Percentiles rank a stretch among this genome's conserved stretches.
These are phyloP conservation scores for Globodera ellingtonae DNA, from an alignment of 1,140 invertebrate genomes.

Conservation along the genomic window DNA sequence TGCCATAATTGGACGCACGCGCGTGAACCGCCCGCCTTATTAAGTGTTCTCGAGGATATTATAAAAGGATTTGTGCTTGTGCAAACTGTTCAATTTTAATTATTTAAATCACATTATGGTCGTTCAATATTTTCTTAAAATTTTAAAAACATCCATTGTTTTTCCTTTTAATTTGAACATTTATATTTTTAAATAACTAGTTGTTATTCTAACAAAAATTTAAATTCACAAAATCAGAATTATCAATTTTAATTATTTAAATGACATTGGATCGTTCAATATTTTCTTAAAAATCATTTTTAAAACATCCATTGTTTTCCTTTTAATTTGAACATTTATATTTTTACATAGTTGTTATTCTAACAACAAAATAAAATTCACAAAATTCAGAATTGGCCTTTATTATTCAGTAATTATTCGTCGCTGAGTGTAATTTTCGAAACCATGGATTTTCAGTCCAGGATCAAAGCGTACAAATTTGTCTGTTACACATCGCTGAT, in stretches of 20 bases:
- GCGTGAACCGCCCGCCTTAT: neutral
- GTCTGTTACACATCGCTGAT: constrained; percentile 49
- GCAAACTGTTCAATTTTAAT: no score
- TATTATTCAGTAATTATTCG: no score
- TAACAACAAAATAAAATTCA: no score
- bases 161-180: neutral
- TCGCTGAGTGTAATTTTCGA: no score
- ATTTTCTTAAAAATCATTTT: neutral
- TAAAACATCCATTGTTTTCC: no score
- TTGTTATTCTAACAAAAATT: neutral
- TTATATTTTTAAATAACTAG: neutral
- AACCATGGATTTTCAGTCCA: constrained; percentile 37
- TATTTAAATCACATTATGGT: neutral
- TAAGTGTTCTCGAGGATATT: neutral
- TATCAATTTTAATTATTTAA: no score
- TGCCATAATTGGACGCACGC: neutral
- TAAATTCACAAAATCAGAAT: neutral
- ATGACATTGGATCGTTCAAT: neutral
- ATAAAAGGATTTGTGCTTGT: neutral
- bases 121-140: neutral
- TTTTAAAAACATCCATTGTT: no score
- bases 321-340: no score
- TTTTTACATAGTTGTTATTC: no score
- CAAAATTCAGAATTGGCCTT: neutral
- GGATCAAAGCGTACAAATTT: constrained; percentile 53